Conservation (phyloP, 2,888 invertebrate genomes). For the Plagodis dolabraria region DNA sequence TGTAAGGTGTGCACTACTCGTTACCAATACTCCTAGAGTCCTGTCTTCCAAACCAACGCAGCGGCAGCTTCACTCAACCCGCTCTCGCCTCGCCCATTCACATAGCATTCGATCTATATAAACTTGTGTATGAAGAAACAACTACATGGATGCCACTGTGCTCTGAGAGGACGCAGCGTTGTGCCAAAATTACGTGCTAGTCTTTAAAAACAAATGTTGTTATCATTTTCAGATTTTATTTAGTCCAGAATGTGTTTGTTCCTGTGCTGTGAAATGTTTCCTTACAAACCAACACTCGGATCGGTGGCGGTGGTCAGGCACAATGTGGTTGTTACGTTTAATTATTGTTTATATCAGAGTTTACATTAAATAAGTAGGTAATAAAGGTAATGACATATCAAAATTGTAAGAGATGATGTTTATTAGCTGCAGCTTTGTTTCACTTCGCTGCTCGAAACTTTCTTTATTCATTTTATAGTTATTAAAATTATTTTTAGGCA, state of each 20-base stretch:
- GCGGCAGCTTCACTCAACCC: slow-evolving; percentile 31
- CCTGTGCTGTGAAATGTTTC: slow-evolving; percentile 81
- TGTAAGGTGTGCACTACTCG: not conserved
- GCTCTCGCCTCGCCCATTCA: slow-evolving; percentile 56
- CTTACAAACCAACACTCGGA: slow-evolving; percentile 79
- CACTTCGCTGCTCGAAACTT: slow-evolving; percentile 14
- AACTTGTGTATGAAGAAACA: slow-evolving; percentile 67
- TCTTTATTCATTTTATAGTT: slow-evolving; percentile 10
- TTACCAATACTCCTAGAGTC: slow-evolving; percentile 22
- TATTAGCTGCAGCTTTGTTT: slow-evolving; percentile 10
- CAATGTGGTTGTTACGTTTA: slow-evolving; percentile 63
- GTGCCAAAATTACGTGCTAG: slow-evolving; percentile 85
- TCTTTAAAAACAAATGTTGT: slow-evolving; percentile 82
- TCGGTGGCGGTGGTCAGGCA: slow-evolving; percentile 52
- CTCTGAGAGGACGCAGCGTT: slow-evolving; percentile 71
- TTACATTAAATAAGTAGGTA: slow-evolving; percentile 37
- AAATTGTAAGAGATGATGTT: slow-evolving; percentile 31
- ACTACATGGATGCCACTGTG: slow-evolving; percentile 75
- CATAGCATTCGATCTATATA: slow-evolving; percentile 59
- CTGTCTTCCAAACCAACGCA: slow-evolving; percentile 21
- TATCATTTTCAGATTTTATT: slow-evolving; percentile 85
- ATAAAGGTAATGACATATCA: slow-evolving; percentile 38
- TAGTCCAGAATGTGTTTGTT: slow-evolving; percentile 84
- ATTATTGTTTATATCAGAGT: slow-evolving; percentile 43
- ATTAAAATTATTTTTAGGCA: slow-evolving; percentile 29